Evolutionary conservation across 2,888 invertebrate species (phyloP), one percentile per base, ranked within the genome.

Genomic region (Syritta pipiens): DNA sequence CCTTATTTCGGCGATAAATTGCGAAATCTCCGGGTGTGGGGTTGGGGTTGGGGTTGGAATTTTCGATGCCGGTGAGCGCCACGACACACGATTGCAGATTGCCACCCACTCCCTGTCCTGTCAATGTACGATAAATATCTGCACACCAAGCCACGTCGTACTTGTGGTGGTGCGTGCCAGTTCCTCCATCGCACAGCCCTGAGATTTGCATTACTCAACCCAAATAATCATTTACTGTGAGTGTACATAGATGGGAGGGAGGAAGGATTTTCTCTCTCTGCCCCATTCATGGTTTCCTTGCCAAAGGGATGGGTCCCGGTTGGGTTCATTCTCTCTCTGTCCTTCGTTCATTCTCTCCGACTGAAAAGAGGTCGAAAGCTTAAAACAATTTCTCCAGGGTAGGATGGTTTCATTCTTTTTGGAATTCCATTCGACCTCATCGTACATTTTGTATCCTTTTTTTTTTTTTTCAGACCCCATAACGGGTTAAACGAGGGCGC

Each of bases 351-450:
- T 3, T 37, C 60, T 42, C 40, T 51, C 77, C 49, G 60, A n/a
- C n/a, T n/a, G 81, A 85, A 87, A 87, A 86, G 85, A 87, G 87
- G 87, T 87, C 87, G 88, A 85, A 84, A 84, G 86, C 84, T 86
- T 83, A 84, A 86, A 84, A 84, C 82, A 82, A 81, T 83, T 35
- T 59, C 30, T 37, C 60, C 46, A 72, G 59, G 53, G 6, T 17
- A 10, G 32, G 9, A 5, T 12, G 9, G 19, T 3, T 67, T 14
- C 20, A 26, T 26, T 44, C 44, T 19, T 30, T 35, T 28, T 53
- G 46, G 46, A 22, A 75, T 69, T 42, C 28, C n/a, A 62, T 42
- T n/a, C 76, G 44, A 71, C 71, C 71, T 69, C 69, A 14, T 40
- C 12, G 48, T 40, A 51, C 22, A n/a, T 32, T 53, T 55, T 53